Evolutionary conservation across 2,797 vertebrate species (phyloP).

Genomic region (Acomys russatus): DNA sequence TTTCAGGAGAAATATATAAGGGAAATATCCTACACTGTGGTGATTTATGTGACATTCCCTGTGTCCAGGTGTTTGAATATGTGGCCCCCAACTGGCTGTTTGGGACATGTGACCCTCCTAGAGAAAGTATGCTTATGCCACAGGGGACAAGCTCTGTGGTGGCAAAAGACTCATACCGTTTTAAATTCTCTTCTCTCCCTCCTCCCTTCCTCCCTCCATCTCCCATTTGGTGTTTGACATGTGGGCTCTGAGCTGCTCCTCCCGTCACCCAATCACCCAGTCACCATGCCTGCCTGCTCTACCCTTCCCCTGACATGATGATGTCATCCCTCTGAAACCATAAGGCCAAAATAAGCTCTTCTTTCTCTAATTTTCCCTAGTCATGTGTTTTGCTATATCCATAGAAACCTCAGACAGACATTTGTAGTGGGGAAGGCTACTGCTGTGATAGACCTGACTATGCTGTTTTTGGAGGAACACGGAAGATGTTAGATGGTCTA

Average conservation of each 20-base stretch:
- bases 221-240: neutral
- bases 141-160: neutral
- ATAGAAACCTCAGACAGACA: neutral
- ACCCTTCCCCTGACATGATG: neutral
- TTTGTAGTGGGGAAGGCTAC: neutral
- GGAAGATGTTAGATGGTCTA: neutral
- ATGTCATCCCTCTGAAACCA: neutral
- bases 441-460: neutral
- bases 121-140: neutral
- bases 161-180: neutral
- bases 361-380: neutral
- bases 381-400: neutral
- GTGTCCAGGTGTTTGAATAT: neutral
- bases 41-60: neutral
- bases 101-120: neutral
- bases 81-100: neutral
- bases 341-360: neutral
- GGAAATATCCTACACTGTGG: neutral
- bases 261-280: neutral
- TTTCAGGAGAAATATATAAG: neutral
- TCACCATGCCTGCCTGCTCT: neutral
- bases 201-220: accelerated
- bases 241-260: neutral
- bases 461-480: neutral
- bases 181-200: neutral